Percentiles rank a stretch among this genome's conserved stretches.
These are phyloP conservation scores for Nasua narica DNA, from an alignment of 2,797 vertebrate species.

Conservation along the genomic window DNA sequence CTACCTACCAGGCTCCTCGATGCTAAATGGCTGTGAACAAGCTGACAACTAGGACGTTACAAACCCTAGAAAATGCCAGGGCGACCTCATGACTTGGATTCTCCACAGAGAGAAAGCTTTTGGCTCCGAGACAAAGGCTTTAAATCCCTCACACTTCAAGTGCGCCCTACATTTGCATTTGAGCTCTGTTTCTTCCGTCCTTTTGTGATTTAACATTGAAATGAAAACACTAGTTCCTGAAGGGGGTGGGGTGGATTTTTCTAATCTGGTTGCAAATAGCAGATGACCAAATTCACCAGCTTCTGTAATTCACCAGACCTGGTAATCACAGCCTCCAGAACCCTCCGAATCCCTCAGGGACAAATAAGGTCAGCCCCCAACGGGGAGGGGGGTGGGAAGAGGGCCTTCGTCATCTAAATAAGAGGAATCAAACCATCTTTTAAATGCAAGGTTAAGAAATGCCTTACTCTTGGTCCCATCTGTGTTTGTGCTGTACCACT, in stretches of 20 bases:
- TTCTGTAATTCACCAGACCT: constrained; percentile 1
- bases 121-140: constrained; percentile 20
- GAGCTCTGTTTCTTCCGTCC: background rate
- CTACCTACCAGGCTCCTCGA: background rate
- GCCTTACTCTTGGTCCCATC: background rate
- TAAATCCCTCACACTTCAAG: background rate
- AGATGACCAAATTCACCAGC: background rate
- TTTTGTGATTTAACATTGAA: constrained; percentile 44
- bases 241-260: constrained; percentile 27
- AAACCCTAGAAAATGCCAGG: background rate
- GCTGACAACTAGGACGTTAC: background rate
- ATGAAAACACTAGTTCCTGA: background rate
- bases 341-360: background rate
- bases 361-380: constrained; percentile 11
- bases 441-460: background rate
- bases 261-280: constrained; percentile 61
- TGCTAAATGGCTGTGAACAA: background rate
- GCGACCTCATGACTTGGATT: background rate
- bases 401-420: background rate
- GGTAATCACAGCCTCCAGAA: background rate
- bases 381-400: background rate
- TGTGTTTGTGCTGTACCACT: background rate
- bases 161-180: constrained; percentile 26
- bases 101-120: background rate
- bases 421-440: background rate